Conservation (phyloP, 2,113 vertebrate genomes). For the Bungarus multicinctus region DNA sequence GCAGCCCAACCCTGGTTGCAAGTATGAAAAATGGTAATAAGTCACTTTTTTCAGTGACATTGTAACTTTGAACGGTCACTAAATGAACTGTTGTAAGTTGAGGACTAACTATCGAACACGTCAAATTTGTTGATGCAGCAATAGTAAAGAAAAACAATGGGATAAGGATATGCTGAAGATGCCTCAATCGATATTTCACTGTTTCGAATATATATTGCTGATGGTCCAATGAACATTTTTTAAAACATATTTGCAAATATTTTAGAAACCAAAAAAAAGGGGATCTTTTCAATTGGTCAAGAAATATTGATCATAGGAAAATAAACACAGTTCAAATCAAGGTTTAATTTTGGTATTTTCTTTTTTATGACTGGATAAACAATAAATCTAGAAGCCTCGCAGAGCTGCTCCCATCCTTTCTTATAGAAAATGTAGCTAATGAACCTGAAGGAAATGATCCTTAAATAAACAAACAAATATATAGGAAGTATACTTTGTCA, state of each 20-base stretch:
- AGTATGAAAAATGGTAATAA: neutral
- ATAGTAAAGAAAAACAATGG: neutral
- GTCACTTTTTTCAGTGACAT: neutral
- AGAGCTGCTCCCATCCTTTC: neutral
- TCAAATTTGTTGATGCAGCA: neutral
- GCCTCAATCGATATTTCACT: fast-evolving
- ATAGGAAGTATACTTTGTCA: slow-evolving; percentile 4
- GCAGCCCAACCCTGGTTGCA: no score
- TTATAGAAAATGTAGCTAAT: neutral
- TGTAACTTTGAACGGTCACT: neutral
- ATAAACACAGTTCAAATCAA: slow-evolving; percentile 12
- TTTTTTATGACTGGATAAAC: neutral
- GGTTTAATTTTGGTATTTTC: neutral
- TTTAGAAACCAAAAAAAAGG: slow-evolving; percentile 29
- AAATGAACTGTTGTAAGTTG: neutral
- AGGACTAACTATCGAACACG: neutral
- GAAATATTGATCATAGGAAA: neutral
- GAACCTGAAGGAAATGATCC: neutral
- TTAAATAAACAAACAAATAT: neutral
- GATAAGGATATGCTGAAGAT: neutral
- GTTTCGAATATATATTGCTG: neutral
- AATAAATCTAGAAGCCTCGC: neutral
- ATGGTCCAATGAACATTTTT: slow-evolving; percentile 11
- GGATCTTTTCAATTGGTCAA: slow-evolving; percentile 14
- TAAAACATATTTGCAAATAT: slow-evolving; percentile 3